Conservation (phyloP, 2,797 vertebrate genomes). For the Octomys mimax region DNA sequence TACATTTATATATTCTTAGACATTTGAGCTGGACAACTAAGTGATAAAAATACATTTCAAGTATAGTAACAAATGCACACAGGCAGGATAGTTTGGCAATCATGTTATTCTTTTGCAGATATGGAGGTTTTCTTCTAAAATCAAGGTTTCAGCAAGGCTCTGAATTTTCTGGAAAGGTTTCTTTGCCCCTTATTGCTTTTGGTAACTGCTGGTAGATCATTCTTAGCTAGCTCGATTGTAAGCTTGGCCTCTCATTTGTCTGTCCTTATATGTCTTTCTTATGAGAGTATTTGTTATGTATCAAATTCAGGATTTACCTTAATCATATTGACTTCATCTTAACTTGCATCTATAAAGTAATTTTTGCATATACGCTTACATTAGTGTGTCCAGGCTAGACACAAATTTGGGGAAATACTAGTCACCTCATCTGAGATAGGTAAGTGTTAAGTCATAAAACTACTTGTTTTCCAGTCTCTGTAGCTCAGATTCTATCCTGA, state of each 20-base stretch:
- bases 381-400: neutral
- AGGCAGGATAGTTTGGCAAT: neutral
- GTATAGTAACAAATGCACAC: neutral
- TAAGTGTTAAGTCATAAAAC: neutral
- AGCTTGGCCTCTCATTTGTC: neutral
- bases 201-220: neutral
- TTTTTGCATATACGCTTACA: neutral
- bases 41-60: neutral
- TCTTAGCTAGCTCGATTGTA: neutral
- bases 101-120: neutral
- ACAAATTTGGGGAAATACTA: neutral
- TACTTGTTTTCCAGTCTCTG: neutral
- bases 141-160: neutral
- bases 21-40: neutral
- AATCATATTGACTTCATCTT: neutral
- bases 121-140: neutral
- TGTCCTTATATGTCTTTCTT: neutral
- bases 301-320: neutral
- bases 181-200: neutral
- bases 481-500: neutral
- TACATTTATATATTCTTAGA: constrained; percentile 7
- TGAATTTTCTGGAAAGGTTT: neutral
- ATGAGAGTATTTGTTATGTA: neutral
- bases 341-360: neutral
- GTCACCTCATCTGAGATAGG: neutral